These are phyloP conservation scores for Caenorhabditis elegans DNA, from an alignment of 1,140 invertebrate genomes.

Conservation along the genomic window DNA sequence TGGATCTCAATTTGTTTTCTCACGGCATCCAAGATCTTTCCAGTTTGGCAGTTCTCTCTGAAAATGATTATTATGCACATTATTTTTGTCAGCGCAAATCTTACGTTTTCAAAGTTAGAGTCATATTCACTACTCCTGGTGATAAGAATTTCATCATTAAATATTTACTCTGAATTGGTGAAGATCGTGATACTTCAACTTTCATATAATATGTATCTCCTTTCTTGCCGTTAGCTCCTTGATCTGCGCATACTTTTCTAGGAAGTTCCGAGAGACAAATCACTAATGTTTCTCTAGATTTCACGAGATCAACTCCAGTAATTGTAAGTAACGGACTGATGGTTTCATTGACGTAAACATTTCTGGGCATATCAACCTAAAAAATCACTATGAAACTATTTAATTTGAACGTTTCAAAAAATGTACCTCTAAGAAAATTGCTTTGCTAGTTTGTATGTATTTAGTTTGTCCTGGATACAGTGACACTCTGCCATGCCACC, in stretches of 20 bases:
- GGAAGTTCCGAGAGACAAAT: conserved; percentile 39
- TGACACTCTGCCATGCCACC: conserved; percentile 27
- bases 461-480: conserved; percentile 34
- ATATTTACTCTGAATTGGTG: conserved; percentile 34
- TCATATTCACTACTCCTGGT: conserved; percentile 1
- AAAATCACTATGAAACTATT: neutral
- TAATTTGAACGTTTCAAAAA: neutral
- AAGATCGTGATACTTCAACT: neutral
- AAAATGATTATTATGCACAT: neutral
- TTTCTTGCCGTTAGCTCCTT: conserved; percentile 30
- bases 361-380: conserved; percentile 37
- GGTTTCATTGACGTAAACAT: conserved; percentile 48
- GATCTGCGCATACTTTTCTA: conserved; percentile 41
- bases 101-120: conserved; percentile 30
- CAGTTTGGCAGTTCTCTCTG: conserved; percentile 39
- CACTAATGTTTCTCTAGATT: neutral
- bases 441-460: neutral
- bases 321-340: conserved; percentile 39
- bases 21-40: conserved; percentile 35
- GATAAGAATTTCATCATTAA: conserved; percentile 35
- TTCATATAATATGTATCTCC: conserved; percentile 27
- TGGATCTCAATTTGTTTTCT: conserved; percentile 17
- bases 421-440: neutral
- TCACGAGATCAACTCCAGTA: neutral
- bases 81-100: neutral